phyloP scores from a whole-genome alignment of 2,797 vertebrate species.

The Neomorphus geoffroyi region DNA sequence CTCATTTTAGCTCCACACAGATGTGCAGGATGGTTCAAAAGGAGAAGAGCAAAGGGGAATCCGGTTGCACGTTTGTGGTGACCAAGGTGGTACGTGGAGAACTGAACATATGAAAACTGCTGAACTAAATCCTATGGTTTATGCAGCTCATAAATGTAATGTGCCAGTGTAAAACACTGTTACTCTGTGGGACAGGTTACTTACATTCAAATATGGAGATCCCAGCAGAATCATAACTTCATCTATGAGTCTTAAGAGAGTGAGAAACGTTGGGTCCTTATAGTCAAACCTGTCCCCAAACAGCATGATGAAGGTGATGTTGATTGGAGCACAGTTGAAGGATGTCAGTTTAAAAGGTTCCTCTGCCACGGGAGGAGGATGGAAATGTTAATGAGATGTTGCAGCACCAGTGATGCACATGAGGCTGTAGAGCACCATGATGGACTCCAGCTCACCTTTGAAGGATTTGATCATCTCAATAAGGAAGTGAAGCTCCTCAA shows the following conservation, averaged over 20 bases:
- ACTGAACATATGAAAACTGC: background rate
- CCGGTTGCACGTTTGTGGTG: background rate
- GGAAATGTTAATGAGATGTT: background rate
- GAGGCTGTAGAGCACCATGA: accelerated
- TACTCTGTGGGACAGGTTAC: background rate
- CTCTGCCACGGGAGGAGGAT: conserved; percentile 19
- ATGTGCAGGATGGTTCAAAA: background rate
- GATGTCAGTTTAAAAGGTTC: conserved; percentile 67
- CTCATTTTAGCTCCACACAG: background rate
- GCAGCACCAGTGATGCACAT: background rate
- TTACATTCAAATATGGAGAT: conserved; percentile 70
- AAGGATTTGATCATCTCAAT: conserved; percentile 64
- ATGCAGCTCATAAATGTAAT: background rate
- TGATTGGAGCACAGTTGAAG: conserved; percentile 76
- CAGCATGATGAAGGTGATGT: conserved; percentile 71
- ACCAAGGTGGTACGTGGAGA: background rate
- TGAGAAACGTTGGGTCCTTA: conserved; percentile 66
- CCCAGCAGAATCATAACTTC: conserved; percentile 78
- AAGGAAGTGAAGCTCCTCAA: conserved; percentile 72
- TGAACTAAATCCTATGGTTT: background rate
- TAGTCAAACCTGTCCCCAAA: conserved; percentile 78
- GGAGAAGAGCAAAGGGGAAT: background rate
- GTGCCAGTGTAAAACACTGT: accelerated
- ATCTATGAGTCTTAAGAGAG: conserved; percentile 75
- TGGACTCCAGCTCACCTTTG: conserved; percentile 54